Conservation (phyloP, 1,140 invertebrate genomes). For the Medauroidea extradentata region DNA sequence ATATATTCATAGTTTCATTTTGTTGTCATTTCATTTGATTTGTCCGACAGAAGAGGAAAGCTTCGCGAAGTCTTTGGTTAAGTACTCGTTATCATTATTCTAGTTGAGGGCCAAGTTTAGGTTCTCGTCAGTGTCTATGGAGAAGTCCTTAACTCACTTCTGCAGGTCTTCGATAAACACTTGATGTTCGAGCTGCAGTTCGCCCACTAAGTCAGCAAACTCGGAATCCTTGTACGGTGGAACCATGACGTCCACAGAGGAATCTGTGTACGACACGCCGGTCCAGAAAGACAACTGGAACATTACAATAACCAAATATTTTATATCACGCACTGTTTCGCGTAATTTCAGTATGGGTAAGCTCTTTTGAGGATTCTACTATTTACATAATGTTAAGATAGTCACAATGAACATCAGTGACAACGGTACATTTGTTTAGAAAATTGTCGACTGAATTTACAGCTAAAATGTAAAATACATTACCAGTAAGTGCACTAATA, state of each 20-base stretch:
- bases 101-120: not conserved
- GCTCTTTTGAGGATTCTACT: not conserved
- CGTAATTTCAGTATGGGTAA: not conserved
- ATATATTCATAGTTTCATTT: no score
- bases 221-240: constrained; percentile 25
- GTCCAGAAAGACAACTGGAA: constrained; percentile 10
- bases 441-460: not conserved
- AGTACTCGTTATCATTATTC: no score
- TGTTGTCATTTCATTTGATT: no score
- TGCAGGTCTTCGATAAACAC: constrained; percentile 40
- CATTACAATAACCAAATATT: not conserved
- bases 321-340: not conserved
- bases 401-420: not conserved
- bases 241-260: constrained; percentile 38
- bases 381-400: not conserved
- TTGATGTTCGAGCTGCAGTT: constrained; percentile 23
- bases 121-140: not conserved
- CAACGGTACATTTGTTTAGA: no score
- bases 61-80: no score
- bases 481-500: no score
- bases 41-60: no score
- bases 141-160: no score
- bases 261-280: not conserved
- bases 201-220: constrained; percentile 25
- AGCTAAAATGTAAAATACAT: not conserved